These are phyloP conservation scores for Ostrea denselamellosa DNA, from an alignment of 1,140 invertebrate species.

Conservation along the genomic window DNA sequence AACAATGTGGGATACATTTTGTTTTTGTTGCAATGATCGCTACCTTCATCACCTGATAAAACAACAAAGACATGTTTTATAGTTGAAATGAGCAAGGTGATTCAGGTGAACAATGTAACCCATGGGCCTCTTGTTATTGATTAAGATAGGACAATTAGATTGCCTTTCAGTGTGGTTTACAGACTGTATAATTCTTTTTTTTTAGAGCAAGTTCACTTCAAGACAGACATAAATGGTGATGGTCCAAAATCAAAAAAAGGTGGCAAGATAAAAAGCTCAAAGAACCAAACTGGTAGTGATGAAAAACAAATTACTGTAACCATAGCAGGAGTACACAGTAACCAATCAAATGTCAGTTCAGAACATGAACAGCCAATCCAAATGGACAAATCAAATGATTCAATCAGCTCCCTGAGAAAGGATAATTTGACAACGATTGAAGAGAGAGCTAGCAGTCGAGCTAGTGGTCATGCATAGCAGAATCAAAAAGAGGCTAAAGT, in stretches of 20 bases:
- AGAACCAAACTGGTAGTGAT: background rate
- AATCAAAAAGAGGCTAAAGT: constrained; percentile 16
- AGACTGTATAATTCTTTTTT: background rate
- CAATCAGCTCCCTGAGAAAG: background rate
- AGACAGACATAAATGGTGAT: background rate
- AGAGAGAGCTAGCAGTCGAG: constrained; percentile 27
- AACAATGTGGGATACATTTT: no score
- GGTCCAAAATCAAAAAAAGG: constrained; percentile 23
- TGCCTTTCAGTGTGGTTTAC: background rate
- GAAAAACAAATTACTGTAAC: constrained; percentile 23
- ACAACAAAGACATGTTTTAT: no score
- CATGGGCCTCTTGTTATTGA: no score
- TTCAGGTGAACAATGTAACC: no score
- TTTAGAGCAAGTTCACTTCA: constrained; percentile 17
- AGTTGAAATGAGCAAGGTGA: no score
- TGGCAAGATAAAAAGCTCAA: background rate
- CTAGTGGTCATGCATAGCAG: background rate
- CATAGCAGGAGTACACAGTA: constrained; percentile 1
- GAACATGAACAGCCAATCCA: background rate
- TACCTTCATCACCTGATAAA: no score
- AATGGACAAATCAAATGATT: background rate
- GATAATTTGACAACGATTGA: background rate
- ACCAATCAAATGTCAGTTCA: constrained; percentile 3
- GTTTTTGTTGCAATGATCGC: no score
- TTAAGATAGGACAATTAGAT: no score